These are phyloP conservation scores for Polia nebulosa DNA, from an alignment of 2,888 invertebrate species.

Conservation along the genomic window DNA sequence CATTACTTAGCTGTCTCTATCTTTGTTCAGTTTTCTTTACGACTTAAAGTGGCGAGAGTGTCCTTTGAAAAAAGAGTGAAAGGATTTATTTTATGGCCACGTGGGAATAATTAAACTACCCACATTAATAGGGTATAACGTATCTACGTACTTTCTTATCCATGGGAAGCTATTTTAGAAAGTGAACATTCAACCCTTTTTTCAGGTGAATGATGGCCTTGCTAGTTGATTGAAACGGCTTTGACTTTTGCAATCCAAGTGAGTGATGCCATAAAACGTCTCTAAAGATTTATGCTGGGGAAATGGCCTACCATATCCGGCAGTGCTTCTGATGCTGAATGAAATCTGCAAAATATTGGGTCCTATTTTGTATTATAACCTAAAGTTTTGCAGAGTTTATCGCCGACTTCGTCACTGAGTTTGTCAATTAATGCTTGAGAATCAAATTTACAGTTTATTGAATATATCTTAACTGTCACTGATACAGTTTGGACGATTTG, in stretches of 20 bases:
- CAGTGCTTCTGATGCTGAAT: constrained; percentile 9
- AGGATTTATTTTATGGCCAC: constrained; percentile 43
- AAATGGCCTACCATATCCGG: constrained; percentile 30
- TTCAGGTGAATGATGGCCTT: neutral
- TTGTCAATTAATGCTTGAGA: too few species aligned
- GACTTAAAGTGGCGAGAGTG: constrained; percentile 53
- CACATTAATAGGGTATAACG: constrained; percentile 13
- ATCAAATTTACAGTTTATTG: too few species aligned
- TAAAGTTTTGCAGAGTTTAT: too few species aligned
- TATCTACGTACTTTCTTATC: constrained; percentile 6
- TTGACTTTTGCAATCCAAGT: constrained; percentile 7
- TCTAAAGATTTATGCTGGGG: constrained; percentile 29
- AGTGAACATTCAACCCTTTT: neutral
- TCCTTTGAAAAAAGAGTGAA: constrained; percentile 48
- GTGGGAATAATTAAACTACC: constrained; percentile 33
- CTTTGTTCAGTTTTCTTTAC: constrained; percentile 57
- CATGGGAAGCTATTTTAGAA: neutral
- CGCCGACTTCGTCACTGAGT: too few species aligned
- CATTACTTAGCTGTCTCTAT: constrained; percentile 58
- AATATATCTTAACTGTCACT: too few species aligned
- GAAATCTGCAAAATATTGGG: neutral
- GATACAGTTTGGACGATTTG: too few species aligned
- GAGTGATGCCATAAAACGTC: constrained; percentile 30
- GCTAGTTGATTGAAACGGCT: constrained; percentile 12
- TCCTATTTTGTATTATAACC: too few species aligned